Percentiles rank a stretch among this genome's conserved stretches.
phyloP scores from a whole-genome alignment of 2,888 invertebrate genomes.

The Ganaspis brasiliensis region DNA sequence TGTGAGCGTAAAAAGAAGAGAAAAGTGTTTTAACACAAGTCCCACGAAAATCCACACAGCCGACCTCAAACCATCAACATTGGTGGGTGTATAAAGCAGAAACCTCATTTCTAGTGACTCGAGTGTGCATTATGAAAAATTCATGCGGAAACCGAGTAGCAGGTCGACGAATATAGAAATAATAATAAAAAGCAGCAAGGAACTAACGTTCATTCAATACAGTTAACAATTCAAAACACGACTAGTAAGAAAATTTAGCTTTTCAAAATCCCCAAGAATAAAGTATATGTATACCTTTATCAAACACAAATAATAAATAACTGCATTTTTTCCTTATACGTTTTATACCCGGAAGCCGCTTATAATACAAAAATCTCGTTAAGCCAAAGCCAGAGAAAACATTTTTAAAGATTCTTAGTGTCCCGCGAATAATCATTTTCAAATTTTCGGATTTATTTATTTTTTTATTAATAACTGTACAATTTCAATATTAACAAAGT shows the following conservation, averaged over 20 bases:
- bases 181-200: background rate
- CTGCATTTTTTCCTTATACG: too few species aligned
- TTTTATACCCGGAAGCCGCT: too few species aligned
- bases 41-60: background rate
- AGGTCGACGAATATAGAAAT: constrained; percentile 10
- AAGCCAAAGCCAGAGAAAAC: too few species aligned
- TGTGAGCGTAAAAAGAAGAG: background rate
- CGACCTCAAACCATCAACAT: constrained; percentile 22
- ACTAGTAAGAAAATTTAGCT: background rate
- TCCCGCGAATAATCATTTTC: too few species aligned
- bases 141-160: constrained; percentile 15
- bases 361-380: too few species aligned
- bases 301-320: too few species aligned
- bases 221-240: background rate
- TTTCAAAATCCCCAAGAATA: background rate
- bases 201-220: background rate
- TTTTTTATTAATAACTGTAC: too few species aligned
- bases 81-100: constrained; percentile 10
- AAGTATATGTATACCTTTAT: background rate
- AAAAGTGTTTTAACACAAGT: constrained; percentile 16
- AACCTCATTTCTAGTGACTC: constrained; percentile 30
- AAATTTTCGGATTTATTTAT: too few species aligned
- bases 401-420: too few species aligned
- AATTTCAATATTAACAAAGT: too few species aligned
- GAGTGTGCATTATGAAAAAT: constrained; percentile 34